These are phyloP conservation scores for Spodoptera litura DNA, from an alignment of 1,140 invertebrate genomes.

Conservation along the genomic window DNA sequence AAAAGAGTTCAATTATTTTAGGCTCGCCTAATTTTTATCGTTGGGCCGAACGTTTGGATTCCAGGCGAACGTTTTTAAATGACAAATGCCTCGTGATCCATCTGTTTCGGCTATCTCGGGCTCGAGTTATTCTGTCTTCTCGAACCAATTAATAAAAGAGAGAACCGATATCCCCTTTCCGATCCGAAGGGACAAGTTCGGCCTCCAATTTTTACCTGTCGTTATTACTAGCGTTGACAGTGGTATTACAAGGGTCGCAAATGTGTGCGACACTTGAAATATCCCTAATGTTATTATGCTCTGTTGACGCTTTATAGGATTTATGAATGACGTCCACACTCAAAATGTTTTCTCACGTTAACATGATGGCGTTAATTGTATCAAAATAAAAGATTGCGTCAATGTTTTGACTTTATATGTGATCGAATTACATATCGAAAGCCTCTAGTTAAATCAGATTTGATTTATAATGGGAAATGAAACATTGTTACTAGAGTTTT, in stretches of 20 bases:
- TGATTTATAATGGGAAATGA: constrained; percentile 19
- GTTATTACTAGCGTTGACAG: constrained; percentile 78
- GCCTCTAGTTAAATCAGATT: background rate
- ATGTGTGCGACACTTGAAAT: constrained; percentile 62
- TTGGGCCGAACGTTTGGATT: constrained; percentile 55
- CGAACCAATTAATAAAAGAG: constrained; percentile 76
- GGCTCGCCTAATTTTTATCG: constrained; percentile 69
- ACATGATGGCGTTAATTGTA: constrained; percentile 38
- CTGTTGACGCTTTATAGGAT: constrained; percentile 56
- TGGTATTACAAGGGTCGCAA: constrained; percentile 69
- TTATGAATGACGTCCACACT: constrained; percentile 47
- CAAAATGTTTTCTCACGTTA: constrained; percentile 34
- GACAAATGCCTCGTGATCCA: constrained; percentile 65
- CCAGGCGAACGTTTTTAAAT: constrained; percentile 63
- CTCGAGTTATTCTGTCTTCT: constrained; percentile 60
- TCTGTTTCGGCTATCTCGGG: constrained; percentile 60
- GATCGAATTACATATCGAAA: constrained; percentile 36
- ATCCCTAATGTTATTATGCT: constrained; percentile 57
- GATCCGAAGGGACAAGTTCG: constrained; percentile 71
- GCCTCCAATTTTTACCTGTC: constrained; percentile 82
- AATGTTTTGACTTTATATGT: constrained; percentile 31
- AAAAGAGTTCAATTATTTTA: constrained; percentile 70
- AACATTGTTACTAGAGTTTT: constrained; percentile 23
- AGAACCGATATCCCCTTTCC: constrained; percentile 65
- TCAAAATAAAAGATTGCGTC: constrained; percentile 38